phyloP scores from a whole-genome alignment of 2,888 invertebrate species.

The Anaspis maculata region DNA sequence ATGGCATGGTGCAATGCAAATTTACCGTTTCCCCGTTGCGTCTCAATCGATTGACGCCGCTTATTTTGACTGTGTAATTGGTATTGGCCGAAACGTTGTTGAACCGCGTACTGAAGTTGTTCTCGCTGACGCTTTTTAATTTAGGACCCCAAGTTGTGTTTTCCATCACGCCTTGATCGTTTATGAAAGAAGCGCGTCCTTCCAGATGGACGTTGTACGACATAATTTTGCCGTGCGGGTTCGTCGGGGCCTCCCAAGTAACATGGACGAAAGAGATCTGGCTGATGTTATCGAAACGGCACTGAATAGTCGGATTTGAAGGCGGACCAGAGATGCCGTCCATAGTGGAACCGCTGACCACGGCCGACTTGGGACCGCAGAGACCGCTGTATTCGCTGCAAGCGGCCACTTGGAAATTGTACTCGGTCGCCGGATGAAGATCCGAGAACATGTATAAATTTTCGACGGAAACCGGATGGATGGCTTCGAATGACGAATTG shows the following conservation, averaged over 20 bases:
- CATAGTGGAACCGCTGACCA: conserved; percentile 72
- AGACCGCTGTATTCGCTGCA: conserved; percentile 69
- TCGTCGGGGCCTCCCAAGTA: conserved; percentile 64
- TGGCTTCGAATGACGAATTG: conserved; percentile 49
- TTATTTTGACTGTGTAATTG: conserved; percentile 69
- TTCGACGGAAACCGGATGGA: conserved; percentile 57
- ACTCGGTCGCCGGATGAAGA: conserved; percentile 70
- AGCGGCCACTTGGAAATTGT: conserved; percentile 71
- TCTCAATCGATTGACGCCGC: conserved; percentile 68
- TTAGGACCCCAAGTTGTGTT: conserved; percentile 53
- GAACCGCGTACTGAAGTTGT: conserved; percentile 47
- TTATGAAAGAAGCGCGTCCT: conserved; percentile 49
- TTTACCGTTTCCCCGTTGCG: conserved; percentile 61
- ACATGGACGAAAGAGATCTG: conserved; percentile 56
- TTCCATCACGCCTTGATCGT: conserved; percentile 44
- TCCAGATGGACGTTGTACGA: conserved; percentile 59
- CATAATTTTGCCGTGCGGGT: conserved; percentile 70
- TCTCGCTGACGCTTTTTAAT: conserved; percentile 49
- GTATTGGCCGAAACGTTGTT: conserved; percentile 74
- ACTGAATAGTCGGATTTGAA: conserved; percentile 57
- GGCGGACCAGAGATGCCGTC: conserved; percentile 75
- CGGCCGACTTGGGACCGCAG: conserved; percentile 71
- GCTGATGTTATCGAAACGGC: conserved; percentile 54
- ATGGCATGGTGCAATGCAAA: conserved; percentile 59
- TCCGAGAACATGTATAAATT: conserved; percentile 71